Conservation (phyloP, 2,113 vertebrate species). For the Neoarius graeffei region DNA sequence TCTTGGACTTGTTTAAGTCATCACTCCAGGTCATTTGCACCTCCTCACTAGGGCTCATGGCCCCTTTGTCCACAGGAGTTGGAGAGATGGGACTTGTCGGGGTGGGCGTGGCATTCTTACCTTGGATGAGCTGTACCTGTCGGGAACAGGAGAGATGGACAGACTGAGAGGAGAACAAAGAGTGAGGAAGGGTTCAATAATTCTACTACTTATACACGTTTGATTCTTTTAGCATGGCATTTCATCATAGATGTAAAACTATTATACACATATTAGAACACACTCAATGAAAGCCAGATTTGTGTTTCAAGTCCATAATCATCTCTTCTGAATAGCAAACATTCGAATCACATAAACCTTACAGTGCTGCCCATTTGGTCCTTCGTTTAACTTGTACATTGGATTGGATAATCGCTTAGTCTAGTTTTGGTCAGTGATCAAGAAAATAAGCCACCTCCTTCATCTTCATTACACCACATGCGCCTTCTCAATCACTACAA, state of each 20-base stretch:
- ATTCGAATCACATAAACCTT: neutral
- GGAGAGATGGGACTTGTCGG: conserved; percentile 82
- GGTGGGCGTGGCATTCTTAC: conserved; percentile 80
- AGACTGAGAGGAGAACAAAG: conserved; percentile 65
- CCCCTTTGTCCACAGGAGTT: conserved; percentile 74
- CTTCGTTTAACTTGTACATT: neutral
- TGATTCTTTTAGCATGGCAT: neutral
- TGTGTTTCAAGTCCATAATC: neutral
- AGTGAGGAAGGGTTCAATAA: neutral
- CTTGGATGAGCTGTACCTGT: conserved; percentile 89
- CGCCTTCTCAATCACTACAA: neutral
- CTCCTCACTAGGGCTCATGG: conserved; percentile 74
- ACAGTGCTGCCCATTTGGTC: neutral
- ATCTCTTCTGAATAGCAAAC: neutral
- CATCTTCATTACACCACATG: neutral
- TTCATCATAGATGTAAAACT: neutral
- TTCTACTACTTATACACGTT: neutral
- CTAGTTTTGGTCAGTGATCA: neutral
- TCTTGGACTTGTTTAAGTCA: conserved; percentile 74
- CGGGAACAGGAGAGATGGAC: conserved; percentile 65
- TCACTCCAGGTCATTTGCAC: conserved; percentile 88
- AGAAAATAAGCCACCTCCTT: neutral
- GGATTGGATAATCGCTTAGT: neutral
- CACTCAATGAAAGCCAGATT: neutral
- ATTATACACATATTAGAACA: neutral